phyloP scores from a whole-genome alignment of 1,140 invertebrate species.

The Drosophila athabasca region DNA sequence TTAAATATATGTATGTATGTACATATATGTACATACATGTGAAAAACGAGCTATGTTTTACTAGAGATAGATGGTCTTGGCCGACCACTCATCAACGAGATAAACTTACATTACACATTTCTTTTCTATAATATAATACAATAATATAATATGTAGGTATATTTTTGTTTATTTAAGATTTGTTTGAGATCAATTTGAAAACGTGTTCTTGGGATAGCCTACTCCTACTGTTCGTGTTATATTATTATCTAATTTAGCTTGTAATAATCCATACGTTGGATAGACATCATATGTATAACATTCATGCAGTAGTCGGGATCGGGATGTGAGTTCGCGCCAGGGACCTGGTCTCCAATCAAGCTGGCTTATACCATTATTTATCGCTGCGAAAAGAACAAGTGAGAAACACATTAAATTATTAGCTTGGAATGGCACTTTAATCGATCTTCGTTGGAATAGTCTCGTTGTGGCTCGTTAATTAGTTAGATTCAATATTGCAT shows the following conservation, averaged over 20 bases:
- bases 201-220: conserved; percentile 37
- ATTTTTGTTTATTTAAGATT: conserved; percentile 40
- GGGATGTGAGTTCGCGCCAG: conserved; percentile 5
- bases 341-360: conserved; percentile 8
- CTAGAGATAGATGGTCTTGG: not conserved
- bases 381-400: conserved; percentile 46
- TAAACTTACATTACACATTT: not conserved
- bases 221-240: conserved; percentile 16
- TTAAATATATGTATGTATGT: conserved; percentile 15
- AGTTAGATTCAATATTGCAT: conserved; percentile 45
- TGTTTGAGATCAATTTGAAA: conserved; percentile 76
- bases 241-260: conserved; percentile 19
- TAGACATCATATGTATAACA: conserved; percentile 30
- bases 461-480: conserved; percentile 33
- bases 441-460: not conserved
- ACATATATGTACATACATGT: too few species aligned
- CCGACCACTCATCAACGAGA: conserved; percentile 10
- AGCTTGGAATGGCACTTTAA: conserved; percentile 17
- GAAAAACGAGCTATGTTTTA: not conserved
- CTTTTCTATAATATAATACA: too few species aligned
- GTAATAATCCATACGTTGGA: conserved; percentile 25
- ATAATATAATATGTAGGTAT: not conserved
- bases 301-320: conserved; percentile 13
- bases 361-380: conserved; percentile 45
- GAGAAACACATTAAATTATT: conserved; percentile 17